Conservation (phyloP, 2,797 vertebrate species). For the Kryptopterus vitreolus region DNA sequence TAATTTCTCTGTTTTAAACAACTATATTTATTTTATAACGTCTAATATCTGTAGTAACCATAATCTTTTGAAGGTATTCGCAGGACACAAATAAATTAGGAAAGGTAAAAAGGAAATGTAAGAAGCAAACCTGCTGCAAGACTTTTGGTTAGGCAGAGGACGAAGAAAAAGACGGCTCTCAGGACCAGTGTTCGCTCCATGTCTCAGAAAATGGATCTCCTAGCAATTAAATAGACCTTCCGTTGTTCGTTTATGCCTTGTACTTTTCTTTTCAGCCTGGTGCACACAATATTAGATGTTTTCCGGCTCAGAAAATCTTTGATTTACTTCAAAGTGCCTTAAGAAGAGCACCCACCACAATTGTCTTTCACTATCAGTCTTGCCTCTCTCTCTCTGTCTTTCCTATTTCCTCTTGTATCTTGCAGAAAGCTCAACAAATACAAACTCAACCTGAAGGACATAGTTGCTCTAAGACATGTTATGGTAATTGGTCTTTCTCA, state of each 20-base stretch:
- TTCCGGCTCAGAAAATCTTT: slow-evolving; percentile 1
- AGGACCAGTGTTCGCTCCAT: slow-evolving; percentile 52
- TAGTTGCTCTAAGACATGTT: background rate
- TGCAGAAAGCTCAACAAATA: background rate
- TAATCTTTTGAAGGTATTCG: background rate
- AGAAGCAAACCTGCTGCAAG: slow-evolving; percentile 61
- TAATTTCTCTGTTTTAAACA: too few relatives aligned
- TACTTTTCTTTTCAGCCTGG: slow-evolving; percentile 52
- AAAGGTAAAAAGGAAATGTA: background rate
- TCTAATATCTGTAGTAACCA: too few relatives aligned
- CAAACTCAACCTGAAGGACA: background rate
- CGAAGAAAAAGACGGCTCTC: slow-evolving; percentile 40
- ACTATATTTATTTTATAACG: background rate
- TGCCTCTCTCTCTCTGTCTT: background rate
- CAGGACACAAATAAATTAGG: background rate
- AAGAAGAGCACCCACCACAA: background rate
- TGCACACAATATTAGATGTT: background rate
- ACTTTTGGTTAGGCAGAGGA: slow-evolving; percentile 48
- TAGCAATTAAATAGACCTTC: background rate
- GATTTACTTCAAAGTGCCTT: slow-evolving; percentile 28
- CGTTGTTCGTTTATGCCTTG: background rate
- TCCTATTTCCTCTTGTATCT: background rate
- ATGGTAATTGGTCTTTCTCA: background rate
- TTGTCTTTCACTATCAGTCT: background rate
- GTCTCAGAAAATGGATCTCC: background rate